Base-by-base conservation (phyloP, 1,140 invertebrate species). In the Chrysomallon squamiferum region DNA sequence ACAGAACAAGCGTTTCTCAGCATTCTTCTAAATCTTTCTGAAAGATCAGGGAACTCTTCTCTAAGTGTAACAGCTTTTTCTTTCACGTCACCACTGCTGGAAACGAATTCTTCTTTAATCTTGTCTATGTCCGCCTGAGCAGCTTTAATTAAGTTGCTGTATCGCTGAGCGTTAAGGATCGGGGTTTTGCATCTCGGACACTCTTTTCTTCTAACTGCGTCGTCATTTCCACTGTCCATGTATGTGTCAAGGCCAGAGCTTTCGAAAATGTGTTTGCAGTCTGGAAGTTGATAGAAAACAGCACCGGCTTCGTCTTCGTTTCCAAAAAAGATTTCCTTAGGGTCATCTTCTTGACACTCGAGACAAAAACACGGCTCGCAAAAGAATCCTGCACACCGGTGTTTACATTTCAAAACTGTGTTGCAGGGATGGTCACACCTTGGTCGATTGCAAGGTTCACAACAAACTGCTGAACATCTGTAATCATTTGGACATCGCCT, bases 161-260 rank as follows among this genome's bases (percentile, higher is more conserved):
- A 91, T 25, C 90, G 79, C 15, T 85, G 73, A 62, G 88, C 90
- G 63, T 85, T 87, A 33, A 85, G 84, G n/a, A 91, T 89, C 0
- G 86, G 81, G 22, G 87, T 88, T 54, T 88, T 88, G 72, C 91
- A 91, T 67, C 79, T 82, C 3, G 90, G 90, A 76, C 90, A 91
- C 6, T 68, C 59, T 63, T 88, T 89, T 66, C 89, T 83, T n/a
- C 82, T 64, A 54, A 91, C 25, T 15, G 35, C 5, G 13, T 30
- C 47, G 2, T 65, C 74, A 25, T 62, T 63, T 1, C 30, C 33
- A 11, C 83, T 80, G 88, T 38, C 74, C 73, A 65, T 90, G 87
- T 74, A 91, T 76, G 29, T 77, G 73, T 76, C 74, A 9, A 59
- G 33, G 11, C 15, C 18, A 25, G 18, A 32, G 20, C 29, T 20